Percentiles rank a stretch among this genome's conserved stretches.
These are phyloP conservation scores for Aporophyla nigra DNA, from an alignment of 2,888 invertebrate species.

Conservation along the genomic window DNA sequence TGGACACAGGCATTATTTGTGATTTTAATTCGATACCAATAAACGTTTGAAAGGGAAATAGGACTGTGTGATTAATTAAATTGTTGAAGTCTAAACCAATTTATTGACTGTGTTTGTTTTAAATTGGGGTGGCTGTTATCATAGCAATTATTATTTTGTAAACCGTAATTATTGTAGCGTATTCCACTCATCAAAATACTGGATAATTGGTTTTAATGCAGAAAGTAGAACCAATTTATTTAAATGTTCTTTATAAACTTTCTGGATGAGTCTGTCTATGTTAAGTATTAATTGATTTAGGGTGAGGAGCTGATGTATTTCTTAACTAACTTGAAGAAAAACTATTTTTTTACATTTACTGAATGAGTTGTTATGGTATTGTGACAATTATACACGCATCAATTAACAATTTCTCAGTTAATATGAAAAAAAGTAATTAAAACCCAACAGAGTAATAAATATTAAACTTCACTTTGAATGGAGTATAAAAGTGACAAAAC, in stretches of 20 bases:
- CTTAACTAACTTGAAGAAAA: background rate
- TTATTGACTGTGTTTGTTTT: background rate
- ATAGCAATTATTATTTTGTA: slow-evolving; percentile 15
- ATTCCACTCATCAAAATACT: background rate
- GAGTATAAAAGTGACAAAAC: slow-evolving; percentile 50
- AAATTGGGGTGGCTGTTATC: slow-evolving; percentile 8
- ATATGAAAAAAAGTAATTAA: slow-evolving; percentile 22
- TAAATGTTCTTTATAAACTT: background rate
- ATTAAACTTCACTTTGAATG: slow-evolving; percentile 27
- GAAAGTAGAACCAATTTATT: background rate
- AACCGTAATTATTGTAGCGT: background rate
- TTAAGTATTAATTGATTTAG: too few relatives aligned
- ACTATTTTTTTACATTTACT: background rate
- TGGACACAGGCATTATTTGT: too few relatives aligned
- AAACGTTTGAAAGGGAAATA: background rate
- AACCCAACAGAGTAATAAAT: slow-evolving; percentile 25
- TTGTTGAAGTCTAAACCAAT: background rate
- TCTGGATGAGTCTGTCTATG: too few relatives aligned
- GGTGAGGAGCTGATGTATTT: background rate
- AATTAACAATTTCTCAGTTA: background rate
- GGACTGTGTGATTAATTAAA: background rate
- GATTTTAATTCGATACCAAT: background rate
- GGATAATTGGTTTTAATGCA: background rate
- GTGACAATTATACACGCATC: background rate
- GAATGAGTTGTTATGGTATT: background rate